Evolutionary conservation across 2,113 vertebrate genomes (phyloP), one percentile per base, ranked within the genome.

Genomic region (Sphaerodactylus townsendi): DNA sequence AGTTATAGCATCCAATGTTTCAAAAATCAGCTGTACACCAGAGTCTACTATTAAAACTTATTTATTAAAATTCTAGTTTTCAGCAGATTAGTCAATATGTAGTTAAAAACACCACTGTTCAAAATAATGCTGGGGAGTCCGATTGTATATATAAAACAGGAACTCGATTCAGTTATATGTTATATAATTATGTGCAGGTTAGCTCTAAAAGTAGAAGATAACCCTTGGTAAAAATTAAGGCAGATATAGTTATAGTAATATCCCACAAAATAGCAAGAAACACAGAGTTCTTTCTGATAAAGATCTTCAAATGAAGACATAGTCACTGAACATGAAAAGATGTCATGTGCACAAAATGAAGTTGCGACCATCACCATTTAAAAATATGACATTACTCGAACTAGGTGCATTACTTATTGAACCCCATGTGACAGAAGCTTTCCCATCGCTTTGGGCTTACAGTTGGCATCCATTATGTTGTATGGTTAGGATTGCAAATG

Each of bases 401-500:
- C 13, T 68, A 65, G 83, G 80, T 87, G 86, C 1, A 7, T n/a
- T n/a, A n/a, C n/a, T n/a, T n/a, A n/a, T 83, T 90, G 83, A 93
- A 84, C 66, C 82, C 69, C 76, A 68, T 3, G 75, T 91, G 75
- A 85, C 44, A 25, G 39, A 84, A 77, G 3, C 41, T 86, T 84
- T 88, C 48, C 62, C 41, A 39, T 50, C 81, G 84, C 90, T 86
- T 92, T 62, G 81, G 81, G 90, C 62, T 75, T 86, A 83, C 83
- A 91, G 72, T 2, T 81, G 83, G 82, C 77, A 84, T 87, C n/a
- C 70, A 73, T 74, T 53, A 88, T 79, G 82, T 80, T 48, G 64
- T 69, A 76, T 86, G 53, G 0, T 25, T 72, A 81, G 69, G 65
- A 64, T 85, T 87, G 90, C n/a, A 87, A 13, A 89, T 66, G n/a